phyloP scores from a whole-genome alignment of 2,797 vertebrate species.

The Pseudochaenichthys georgianus region DNA sequence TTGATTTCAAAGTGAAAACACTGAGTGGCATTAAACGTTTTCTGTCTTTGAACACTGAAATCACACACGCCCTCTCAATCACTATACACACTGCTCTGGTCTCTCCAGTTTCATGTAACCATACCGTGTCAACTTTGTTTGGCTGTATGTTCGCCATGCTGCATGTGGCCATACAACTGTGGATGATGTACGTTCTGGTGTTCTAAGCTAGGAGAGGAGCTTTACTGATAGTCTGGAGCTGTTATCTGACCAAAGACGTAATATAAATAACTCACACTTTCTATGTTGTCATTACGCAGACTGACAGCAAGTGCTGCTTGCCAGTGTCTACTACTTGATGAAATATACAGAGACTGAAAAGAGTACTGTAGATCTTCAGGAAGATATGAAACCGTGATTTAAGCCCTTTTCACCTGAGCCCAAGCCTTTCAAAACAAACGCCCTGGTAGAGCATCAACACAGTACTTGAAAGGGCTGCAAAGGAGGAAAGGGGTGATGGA shows the following conservation, averaged over 20 bases:
- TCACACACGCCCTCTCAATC: conserved; percentile 30
- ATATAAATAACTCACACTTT: conserved; percentile 52
- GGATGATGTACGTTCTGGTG: conserved; percentile 55
- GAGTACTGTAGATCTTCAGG: conserved; percentile 1
- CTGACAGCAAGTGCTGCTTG: conserved; percentile 9
- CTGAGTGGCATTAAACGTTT: conserved; percentile 6
- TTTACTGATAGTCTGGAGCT: conserved; percentile 32
- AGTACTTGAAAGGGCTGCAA: conserved; percentile 45
- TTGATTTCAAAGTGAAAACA: conserved; percentile 36
- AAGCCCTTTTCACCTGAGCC: conserved; percentile 29
- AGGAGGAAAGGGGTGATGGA: conserved; percentile 32
- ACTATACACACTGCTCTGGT: conserved; percentile 41
- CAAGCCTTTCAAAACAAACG: conserved; percentile 50
- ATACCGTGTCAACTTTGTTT: conserved; percentile 44
- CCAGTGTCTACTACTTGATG: conserved; percentile 22
- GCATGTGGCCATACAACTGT: conserved; percentile 45
- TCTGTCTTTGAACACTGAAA: conserved; percentile 31
- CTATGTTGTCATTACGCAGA: conserved; percentile 38
- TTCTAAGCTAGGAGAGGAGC: conserved; percentile 52
- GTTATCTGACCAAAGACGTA: conserved; percentile 30
- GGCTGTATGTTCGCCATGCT: conserved; percentile 31
- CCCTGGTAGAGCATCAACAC: conserved; percentile 21
- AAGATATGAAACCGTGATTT: conserved; percentile 36
- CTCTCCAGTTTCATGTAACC: conserved; percentile 43
- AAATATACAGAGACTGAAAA: conserved; percentile 22